A percentile compares a stretch with the other conserved stretches of the same genome.
Conservation (phyloP, 2,113 vertebrate genomes). For the Limnothrissa miodon region DNA sequence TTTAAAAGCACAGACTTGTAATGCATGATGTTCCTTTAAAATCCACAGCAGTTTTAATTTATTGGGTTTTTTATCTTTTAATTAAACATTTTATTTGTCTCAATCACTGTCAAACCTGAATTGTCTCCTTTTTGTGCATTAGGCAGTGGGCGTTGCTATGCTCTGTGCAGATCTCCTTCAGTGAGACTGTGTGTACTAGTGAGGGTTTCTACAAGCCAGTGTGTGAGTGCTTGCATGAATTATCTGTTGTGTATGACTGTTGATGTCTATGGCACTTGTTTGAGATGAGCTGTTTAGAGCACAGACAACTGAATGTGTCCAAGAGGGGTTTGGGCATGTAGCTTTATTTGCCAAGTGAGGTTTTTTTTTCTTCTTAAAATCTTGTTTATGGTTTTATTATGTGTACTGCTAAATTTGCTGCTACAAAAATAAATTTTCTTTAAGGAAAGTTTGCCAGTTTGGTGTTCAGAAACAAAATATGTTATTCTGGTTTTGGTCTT, state of each 20-base stretch:
- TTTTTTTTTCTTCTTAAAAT: slow-evolving; percentile 6
- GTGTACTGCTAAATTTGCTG: slow-evolving; percentile 56
- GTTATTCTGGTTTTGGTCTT: neutral
- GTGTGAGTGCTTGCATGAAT: neutral
- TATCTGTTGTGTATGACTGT: neutral
- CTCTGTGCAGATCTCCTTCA: neutral
- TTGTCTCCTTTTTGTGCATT: neutral
- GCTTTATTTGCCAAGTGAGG: slow-evolving; percentile 54
- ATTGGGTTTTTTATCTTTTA: neutral
- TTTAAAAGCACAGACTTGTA: neutral
- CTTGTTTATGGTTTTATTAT: slow-evolving; percentile 58
- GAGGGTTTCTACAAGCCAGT: neutral
- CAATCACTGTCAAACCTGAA: neutral
- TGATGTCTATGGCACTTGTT: neutral
- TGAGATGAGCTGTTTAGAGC: neutral
- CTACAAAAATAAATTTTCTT: slow-evolving; percentile 42
- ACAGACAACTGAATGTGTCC: neutral
- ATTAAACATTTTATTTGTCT: slow-evolving; percentile 1
- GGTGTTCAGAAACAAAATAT: neutral
- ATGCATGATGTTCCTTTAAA: slow-evolving; percentile 6
- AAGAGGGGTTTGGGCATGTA: slow-evolving; percentile 31
- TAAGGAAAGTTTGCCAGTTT: slow-evolving; percentile 13
- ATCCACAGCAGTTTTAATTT: neutral
- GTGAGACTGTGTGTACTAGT: neutral
- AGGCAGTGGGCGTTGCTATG: neutral